Evolutionary conservation across 2,113 vertebrate species (phyloP).

Genomic region (Leucopternis melanops): DNA sequence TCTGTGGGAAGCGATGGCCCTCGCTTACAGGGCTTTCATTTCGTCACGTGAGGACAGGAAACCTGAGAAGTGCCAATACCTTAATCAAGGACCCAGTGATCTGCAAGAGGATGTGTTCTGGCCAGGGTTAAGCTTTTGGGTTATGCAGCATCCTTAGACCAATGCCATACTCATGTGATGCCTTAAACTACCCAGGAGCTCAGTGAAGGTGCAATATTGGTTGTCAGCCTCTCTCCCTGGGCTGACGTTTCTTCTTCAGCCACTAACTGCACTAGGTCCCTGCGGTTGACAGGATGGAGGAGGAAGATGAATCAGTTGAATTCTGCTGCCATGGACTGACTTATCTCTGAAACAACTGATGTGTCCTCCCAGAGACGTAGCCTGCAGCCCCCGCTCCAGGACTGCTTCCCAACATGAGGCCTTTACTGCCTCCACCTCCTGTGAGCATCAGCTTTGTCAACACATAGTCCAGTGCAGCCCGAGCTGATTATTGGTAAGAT

Average conservation of each 20-base stretch:
- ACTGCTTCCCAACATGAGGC: background rate
- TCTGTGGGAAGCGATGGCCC: background rate
- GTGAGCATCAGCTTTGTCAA: background rate
- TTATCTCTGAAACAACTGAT: background rate
- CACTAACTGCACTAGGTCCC: background rate
- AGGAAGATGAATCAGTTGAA: conserved; percentile 7
- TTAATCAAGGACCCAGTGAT: background rate
- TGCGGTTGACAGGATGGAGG: background rate
- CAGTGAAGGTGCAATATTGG: background rate
- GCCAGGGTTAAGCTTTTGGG: background rate
- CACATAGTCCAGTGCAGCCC: background rate
- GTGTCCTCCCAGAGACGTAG: background rate
- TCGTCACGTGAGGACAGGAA: background rate
- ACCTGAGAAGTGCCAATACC: background rate
- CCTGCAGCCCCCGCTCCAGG: background rate
- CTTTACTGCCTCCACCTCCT: background rate
- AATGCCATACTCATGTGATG: background rate
- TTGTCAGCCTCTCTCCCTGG: background rate
- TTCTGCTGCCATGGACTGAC: background rate
- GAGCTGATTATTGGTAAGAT: background rate
- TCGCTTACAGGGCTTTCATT: background rate
- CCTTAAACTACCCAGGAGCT: background rate
- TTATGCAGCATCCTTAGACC: background rate
- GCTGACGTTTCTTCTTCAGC: background rate
- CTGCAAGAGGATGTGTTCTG: background rate